These are phyloP conservation scores for Adelphocoris suturalis DNA, from an alignment of 2,888 invertebrate genomes.

Conservation along the genomic window DNA sequence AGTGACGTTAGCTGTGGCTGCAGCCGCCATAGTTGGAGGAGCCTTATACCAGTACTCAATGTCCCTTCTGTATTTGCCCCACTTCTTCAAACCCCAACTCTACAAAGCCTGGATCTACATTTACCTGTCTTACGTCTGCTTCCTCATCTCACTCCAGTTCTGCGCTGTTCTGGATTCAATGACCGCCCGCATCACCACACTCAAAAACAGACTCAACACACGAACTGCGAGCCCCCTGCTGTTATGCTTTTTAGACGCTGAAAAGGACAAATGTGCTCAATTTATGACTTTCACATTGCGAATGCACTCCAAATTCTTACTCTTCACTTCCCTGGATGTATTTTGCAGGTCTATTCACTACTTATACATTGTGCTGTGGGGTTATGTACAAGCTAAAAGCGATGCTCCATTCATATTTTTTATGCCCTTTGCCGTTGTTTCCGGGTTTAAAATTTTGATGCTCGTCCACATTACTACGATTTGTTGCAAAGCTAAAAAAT, in stretches of 20 bases:
- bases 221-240: background rate
- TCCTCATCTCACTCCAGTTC: background rate
- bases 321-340: background rate
- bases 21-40: background rate
- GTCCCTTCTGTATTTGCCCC: background rate
- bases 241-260: background rate
- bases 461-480: background rate
- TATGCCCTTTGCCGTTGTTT: background rate
- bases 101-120: constrained; percentile 33
- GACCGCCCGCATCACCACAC: background rate
- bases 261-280: background rate
- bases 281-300: background rate
- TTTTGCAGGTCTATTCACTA: constrained; percentile 17
- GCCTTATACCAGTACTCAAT: background rate
- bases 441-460: background rate
- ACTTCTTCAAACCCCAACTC: background rate
- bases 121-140: background rate
- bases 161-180: background rate
- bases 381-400: background rate
- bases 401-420: background rate
- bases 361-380: constrained; percentile 5
- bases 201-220: background rate
- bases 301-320: background rate
- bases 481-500: background rate
- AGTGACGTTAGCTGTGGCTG: background rate